These are phyloP conservation scores for Caenorhabditis briggsae DNA, from an alignment of 1,140 invertebrate genomes.

Conservation along the genomic window DNA sequence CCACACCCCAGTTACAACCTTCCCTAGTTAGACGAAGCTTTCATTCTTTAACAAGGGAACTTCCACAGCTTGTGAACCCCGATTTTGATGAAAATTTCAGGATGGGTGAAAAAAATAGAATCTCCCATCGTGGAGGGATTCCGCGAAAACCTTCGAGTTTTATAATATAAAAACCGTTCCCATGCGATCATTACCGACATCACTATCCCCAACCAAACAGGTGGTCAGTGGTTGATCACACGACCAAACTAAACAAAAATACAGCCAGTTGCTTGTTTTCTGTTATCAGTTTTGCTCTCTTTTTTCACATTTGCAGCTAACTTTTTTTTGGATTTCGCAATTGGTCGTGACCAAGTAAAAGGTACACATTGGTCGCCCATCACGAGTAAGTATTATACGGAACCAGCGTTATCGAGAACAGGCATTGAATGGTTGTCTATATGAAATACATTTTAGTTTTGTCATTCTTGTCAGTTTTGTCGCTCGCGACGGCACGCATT, in stretches of 20 bases:
- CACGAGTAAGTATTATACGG: slow-evolving; percentile 31
- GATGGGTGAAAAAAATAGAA: too few species aligned
- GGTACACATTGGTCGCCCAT: slow-evolving; percentile 24
- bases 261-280: not conserved
- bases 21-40: too few species aligned
- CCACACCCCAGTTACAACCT: too few species aligned
- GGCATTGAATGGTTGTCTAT: not conserved
- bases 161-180: too few species aligned
- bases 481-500: not conserved
- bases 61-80: too few species aligned
- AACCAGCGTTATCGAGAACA: slow-evolving; percentile 37
- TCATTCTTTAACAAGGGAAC: too few species aligned
- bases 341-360: slow-evolving; percentile 1
- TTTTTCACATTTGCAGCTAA: not conserved
- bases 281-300: not conserved
- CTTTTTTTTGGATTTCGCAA: not conserved
- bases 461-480: slow-evolving; percentile 12
- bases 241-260: not conserved
- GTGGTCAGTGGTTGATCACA: too few species aligned
- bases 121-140: too few species aligned
- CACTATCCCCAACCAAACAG: too few species aligned
- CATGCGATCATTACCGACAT: too few species aligned
- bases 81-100: too few species aligned
- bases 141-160: too few species aligned
- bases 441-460: slow-evolving; percentile 24